These are phyloP conservation scores for Tetramorium parvispinum DNA, from an alignment of 1,140 invertebrate species.

Conservation along the genomic window DNA sequence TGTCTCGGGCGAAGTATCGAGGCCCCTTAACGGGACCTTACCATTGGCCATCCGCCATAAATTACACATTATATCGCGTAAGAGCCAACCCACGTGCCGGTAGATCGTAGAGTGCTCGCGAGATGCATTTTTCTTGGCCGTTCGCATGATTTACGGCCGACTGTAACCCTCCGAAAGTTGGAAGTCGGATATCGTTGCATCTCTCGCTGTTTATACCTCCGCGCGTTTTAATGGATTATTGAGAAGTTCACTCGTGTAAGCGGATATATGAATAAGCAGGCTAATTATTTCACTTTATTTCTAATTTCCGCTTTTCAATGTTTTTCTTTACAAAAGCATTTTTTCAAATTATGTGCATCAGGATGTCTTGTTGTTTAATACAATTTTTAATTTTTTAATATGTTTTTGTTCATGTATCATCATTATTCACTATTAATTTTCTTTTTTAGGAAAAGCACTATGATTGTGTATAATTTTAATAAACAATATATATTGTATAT, in stretches of 20 bases:
- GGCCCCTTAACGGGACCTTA: slow-evolving; percentile 77
- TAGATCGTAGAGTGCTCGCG: slow-evolving; percentile 74
- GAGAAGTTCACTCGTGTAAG: neutral
- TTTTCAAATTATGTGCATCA: neutral
- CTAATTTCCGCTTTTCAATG: neutral
- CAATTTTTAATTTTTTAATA: neutral
- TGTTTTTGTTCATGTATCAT: neutral
- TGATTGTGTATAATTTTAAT: neutral
- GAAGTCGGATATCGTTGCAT: slow-evolving; percentile 63
- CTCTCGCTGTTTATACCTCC: slow-evolving; percentile 54
- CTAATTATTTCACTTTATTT: neutral
- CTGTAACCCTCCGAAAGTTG: slow-evolving; percentile 58
- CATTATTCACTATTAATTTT: neutral
- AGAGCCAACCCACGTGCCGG: slow-evolving; percentile 72
- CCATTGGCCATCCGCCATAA: slow-evolving; percentile 76
- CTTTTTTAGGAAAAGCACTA: neutral
- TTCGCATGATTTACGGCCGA: slow-evolving; percentile 64
- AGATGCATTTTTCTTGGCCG: slow-evolving; percentile 64
- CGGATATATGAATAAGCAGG: neutral
- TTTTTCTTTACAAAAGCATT: neutral
- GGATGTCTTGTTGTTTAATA: neutral
- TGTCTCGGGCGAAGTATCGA: slow-evolving; percentile 73
- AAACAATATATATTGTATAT: neutral
- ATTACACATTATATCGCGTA: slow-evolving; percentile 77
- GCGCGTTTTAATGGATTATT: slow-evolving; percentile 52